phyloP scores from a whole-genome alignment of 2,888 invertebrate species.

The Suillia variegata region DNA sequence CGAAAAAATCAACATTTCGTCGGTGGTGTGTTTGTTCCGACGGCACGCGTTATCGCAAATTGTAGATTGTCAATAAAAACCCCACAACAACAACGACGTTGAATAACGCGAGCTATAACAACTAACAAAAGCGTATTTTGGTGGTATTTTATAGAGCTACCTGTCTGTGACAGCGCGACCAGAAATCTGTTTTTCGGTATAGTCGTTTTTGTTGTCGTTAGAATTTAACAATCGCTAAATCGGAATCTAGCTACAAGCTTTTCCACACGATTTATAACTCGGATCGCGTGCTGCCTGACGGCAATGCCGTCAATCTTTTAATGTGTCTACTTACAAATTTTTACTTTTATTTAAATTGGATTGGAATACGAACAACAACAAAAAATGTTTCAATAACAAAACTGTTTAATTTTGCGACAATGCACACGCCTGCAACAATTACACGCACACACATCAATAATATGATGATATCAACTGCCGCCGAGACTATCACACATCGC shows the following conservation, averaged over 20 bases:
- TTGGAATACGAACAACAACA: neutral
- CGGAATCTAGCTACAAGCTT: neutral
- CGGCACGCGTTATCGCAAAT: slow-evolving; percentile 7
- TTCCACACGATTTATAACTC: neutral
- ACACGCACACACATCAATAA: neutral
- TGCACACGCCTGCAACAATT: neutral
- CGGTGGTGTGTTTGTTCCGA: too few species aligned
- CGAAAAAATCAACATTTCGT: too few species aligned
- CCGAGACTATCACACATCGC: neutral
- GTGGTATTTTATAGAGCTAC: neutral
- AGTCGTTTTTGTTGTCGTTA: neutral
- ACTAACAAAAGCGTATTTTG: neutral
- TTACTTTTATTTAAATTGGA: neutral
- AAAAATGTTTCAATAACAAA: too few species aligned
- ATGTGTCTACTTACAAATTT: neutral
- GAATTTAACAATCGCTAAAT: neutral
- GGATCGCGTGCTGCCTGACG: neutral
- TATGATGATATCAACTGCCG: neutral
- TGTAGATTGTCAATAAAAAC: neutral
- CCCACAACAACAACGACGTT: neutral
- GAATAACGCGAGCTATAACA: neutral
- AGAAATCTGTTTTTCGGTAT: too few species aligned
- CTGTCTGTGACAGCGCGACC: too few species aligned
- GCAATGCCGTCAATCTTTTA: neutral
- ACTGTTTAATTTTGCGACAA: neutral